Base-by-base conservation (phyloP, 2,113 vertebrate genomes). In the Triplophysa rosa region DNA sequence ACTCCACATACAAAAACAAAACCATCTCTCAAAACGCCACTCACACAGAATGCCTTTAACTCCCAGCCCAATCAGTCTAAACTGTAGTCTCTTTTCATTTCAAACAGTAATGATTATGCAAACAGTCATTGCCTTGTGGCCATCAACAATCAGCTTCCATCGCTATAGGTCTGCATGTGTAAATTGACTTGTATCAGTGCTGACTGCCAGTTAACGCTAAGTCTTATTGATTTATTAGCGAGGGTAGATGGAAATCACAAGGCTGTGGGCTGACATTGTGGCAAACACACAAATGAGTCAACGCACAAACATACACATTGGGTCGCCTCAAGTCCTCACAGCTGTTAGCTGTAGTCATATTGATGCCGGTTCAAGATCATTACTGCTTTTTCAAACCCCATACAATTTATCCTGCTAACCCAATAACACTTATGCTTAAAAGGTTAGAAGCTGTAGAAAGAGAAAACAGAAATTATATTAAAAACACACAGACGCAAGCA, bases 171-270 rank as follows among this genome's bases (percentile, higher is more conserved):
- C 62, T 52, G 62, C 62, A 29, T 77, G 61, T 77, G 73, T 77
- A 77, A 77, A 77, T 77, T 65, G 61, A 77, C 45, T 77, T 65
- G 21, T 77, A 77, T 77, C 73, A 77, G 62, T 54, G 45, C 62
- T 65, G 73, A 77, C 73, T 65, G 73, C 62, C 17, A 13, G 73
- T 54, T 77, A 77, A 77, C 65, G 45, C 73, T 23, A 49, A 77
- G 62, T 52, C 73, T 65, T 77, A 77, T 65, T 77, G 73, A 77
- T 65, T 77, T 77, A 77, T 65, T 65, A 65, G 73, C 23, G 12
- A 64, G 73, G 73, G 73, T 65, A 77, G 62, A 77, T 77, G 62
- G 42, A 77, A 77, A 77, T 77, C 73, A 52, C 45, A 77, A 69
- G 72, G 21, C 49, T 33, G 52, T 33, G 29, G 58, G 67, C 40